Evolutionary conservation across 2,888 invertebrate species (phyloP).

Genomic region (Cosmia trapezina): DNA sequence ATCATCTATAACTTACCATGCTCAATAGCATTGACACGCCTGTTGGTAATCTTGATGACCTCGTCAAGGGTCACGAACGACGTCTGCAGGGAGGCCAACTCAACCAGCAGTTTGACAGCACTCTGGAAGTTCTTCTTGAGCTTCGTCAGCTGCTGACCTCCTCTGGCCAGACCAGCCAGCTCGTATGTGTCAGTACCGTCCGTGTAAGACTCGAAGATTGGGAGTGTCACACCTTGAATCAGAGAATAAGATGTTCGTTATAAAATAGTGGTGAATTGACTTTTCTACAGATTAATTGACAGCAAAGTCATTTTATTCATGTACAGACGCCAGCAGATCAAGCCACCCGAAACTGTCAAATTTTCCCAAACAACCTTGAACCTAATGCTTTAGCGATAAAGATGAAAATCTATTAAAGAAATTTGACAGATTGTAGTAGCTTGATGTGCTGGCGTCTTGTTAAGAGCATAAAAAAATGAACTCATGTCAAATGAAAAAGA

Average conservation of each 20-base stretch:
- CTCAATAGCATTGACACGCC: conserved; percentile 99
- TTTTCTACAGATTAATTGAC: no score
- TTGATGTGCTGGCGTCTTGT: no score
- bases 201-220: conserved; percentile 97
- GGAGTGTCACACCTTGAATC: conserved; percentile 96
- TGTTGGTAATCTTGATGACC: conserved; percentile 99
- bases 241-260: not conserved
- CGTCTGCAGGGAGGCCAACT: conserved; percentile 99
- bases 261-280: not conserved
- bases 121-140: conserved; percentile 99
- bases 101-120: conserved; percentile 98
- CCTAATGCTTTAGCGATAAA: no score
- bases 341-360: no score
- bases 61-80: conserved; percentile 99
- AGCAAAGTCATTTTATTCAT: not conserved
- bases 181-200: conserved; percentile 99
- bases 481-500: not conserved
- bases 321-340: no score
- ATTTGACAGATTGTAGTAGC: no score
- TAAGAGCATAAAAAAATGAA: no score
- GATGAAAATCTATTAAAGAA: no score
- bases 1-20: conserved; percentile 92
- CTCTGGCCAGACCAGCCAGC: conserved; percentile 98
- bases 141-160: conserved; percentile 99
- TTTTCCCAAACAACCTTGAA: no score